Base-by-base conservation (phyloP, 2,113 vertebrate genomes). In the Verasper variegatus region DNA sequence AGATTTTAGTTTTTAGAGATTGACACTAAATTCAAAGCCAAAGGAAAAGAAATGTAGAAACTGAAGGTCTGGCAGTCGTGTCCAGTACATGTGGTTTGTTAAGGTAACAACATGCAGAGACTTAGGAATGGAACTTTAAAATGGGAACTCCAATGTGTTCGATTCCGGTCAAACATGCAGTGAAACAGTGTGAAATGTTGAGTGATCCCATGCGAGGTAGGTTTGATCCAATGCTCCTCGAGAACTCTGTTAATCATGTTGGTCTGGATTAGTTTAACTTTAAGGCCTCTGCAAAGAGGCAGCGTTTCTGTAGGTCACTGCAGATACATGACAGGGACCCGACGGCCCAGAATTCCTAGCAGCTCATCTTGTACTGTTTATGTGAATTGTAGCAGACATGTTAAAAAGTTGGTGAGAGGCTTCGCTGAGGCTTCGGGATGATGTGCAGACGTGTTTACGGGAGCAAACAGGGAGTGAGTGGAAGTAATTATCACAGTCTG, bases 141-240 rank as follows among this genome's bases (percentile, higher is more conserved):
- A 21, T 17, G 55, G 72, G 64, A 76, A 15, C 23, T 68, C 65
- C 63, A 52, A 71, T 31, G 61, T 68, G 57, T 12, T 65, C 20
- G 58, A 71, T 55, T 45, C 23, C 14, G 26, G 26, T 73, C 37
- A 57, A 57, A 52, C 74, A 49, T 61, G 79, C 51, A 57, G 74
- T 59, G 54, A 59, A 63, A 26, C 51, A 45, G 18, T 49, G 40
- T 27, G 31, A 73, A 31, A 75, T 21, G 72, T 35, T 55, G 71
- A 11, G 20, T 52, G 2, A 18, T 82, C 35, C 61, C 11, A 54
- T 21, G 27, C 67, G 71, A 88, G 86, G 86, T 82, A 76, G 78
- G 76, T 84, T 66, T 64, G 63, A 80, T 80, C 70, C 83, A 75
- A 72, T 49, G 71, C 68, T 76, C 64, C 74, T 68, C 35, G 49